These are phyloP conservation scores for Tiliacea citrago DNA, from an alignment of 2,888 invertebrate species.

Conservation along the genomic window DNA sequence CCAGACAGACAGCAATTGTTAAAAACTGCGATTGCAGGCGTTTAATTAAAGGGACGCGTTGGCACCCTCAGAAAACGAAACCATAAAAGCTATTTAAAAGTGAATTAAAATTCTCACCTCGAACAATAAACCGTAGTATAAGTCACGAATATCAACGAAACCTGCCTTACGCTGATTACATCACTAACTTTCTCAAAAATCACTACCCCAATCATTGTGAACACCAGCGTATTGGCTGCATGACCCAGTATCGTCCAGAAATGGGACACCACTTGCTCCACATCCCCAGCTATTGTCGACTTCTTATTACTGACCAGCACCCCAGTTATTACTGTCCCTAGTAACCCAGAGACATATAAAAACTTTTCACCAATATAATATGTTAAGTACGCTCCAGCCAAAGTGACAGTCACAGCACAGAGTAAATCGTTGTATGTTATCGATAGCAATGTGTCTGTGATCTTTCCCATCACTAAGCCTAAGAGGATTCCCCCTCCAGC, in stretches of 20 bases:
- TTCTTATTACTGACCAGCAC: slow-evolving; percentile 82
- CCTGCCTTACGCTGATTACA: slow-evolving; percentile 82
- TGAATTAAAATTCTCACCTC: slow-evolving; percentile 66
- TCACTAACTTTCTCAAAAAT: slow-evolving; percentile 89
- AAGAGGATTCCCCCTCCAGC: slow-evolving; percentile 83
- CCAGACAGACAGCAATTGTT: background rate
- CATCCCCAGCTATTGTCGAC: slow-evolving; percentile 82
- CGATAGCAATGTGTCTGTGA: slow-evolving; percentile 79
- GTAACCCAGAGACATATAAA: slow-evolving; percentile 84
- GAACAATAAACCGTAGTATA: slow-evolving; percentile 88
- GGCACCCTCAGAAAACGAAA: background rate
- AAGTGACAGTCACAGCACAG: slow-evolving; percentile 81
- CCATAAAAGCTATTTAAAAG: background rate
- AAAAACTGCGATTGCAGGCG: background rate
- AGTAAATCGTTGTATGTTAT: slow-evolving; percentile 83
- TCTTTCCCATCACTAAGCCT: slow-evolving; percentile 83
- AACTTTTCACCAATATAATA: slow-evolving; percentile 86
- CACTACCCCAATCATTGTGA: slow-evolving; percentile 91
- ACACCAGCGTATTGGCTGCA: slow-evolving; percentile 90
- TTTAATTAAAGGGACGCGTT: background rate
- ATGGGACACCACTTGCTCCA: slow-evolving; percentile 79
- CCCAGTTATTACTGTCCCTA: slow-evolving; percentile 82
- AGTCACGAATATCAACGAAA: slow-evolving; percentile 83
- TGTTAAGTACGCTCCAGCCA: slow-evolving; percentile 83
- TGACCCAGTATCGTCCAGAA: slow-evolving; percentile 83